Evolutionary conservation across 2,113 vertebrate species (phyloP).

Genomic region (Eidolon helvum): DNA sequence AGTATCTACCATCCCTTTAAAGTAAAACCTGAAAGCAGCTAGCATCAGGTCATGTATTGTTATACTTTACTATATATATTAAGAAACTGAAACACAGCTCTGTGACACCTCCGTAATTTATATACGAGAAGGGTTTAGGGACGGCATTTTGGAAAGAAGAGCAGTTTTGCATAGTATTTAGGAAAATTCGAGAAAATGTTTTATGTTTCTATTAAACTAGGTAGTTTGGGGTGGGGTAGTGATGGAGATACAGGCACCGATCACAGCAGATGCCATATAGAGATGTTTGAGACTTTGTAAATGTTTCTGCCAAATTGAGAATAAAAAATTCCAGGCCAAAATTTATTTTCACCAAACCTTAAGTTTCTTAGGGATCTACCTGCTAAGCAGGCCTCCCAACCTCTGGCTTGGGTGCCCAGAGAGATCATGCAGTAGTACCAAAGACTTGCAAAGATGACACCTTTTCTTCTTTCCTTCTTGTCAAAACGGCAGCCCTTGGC

Average conservation of each 20-base stretch:
- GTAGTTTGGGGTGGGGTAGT: not conserved
- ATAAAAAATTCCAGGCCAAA: not conserved
- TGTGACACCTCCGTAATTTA: not conserved
- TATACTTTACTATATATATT: not conserved
- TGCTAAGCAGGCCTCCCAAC: not conserved
- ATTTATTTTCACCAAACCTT: not conserved
- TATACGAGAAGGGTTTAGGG: not conserved
- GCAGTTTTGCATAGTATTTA: not conserved
- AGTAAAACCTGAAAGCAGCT: slow-evolving; percentile 12
- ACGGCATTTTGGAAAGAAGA: not conserved
- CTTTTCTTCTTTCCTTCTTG: not conserved
- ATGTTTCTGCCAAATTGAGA: not conserved
- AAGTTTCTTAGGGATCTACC: not conserved
- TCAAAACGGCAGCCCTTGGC: not conserved
- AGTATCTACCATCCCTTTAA: not conserved
- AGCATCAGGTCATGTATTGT: not conserved
- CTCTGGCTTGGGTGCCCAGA: not conserved
- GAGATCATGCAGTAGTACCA: not conserved
- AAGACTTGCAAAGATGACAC: not conserved
- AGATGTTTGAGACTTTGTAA: slow-evolving; percentile 19
- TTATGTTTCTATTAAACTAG: not conserved
- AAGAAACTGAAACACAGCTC: not conserved
- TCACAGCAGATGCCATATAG: not conserved
- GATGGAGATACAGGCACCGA: not conserved
- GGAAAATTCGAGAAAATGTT: not conserved